phyloP scores from a whole-genome alignment of 2,797 vertebrate species.

The Aphelocoma californica region DNA sequence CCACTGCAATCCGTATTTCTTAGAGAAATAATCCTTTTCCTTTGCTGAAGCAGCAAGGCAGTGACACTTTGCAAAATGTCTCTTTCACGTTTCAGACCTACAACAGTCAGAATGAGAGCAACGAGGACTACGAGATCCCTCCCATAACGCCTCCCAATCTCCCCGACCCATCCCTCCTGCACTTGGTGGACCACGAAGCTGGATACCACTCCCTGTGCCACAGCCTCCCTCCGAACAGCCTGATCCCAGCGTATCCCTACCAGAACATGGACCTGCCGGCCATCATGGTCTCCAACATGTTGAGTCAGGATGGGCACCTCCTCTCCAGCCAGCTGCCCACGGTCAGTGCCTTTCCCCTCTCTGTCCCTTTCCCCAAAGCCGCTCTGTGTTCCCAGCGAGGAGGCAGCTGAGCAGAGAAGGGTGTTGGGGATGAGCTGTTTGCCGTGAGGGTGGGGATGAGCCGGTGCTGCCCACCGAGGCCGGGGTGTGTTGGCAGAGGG shows the following conservation, averaged over 20 bases:
- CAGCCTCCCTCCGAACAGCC: slow-evolving; percentile 90
- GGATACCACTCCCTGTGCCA: slow-evolving; percentile 93
- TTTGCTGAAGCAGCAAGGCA: background rate
- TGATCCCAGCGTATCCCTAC: slow-evolving; percentile 96
- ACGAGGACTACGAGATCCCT: slow-evolving; percentile 98
- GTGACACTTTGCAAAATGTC: background rate
- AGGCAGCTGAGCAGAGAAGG: background rate
- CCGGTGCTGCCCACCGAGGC: background rate
- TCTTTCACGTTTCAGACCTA: slow-evolving; percentile 81
- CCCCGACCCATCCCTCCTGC: slow-evolving; percentile 91
- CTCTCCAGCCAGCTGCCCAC: slow-evolving; percentile 95
- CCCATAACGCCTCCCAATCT: slow-evolving; percentile 98
- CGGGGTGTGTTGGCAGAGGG: background rate
- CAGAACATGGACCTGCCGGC: slow-evolving; percentile 93
- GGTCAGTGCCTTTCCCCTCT: slow-evolving; percentile 79
- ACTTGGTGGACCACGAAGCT: slow-evolving; percentile 95
- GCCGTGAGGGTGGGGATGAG: background rate
- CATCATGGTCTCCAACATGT: slow-evolving; percentile 99
- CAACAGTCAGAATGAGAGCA: slow-evolving; percentile 83
- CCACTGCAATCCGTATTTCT: background rate
- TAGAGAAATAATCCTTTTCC: fast-evolving
- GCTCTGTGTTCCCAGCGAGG: fast-evolving
- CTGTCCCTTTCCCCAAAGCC: fast-evolving
- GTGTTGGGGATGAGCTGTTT: background rate
- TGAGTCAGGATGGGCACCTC: slow-evolving; percentile 94